These are phyloP conservation scores for Fundulus diaphanus DNA, from an alignment of 2,797 vertebrate genomes.

Conservation along the genomic window DNA sequence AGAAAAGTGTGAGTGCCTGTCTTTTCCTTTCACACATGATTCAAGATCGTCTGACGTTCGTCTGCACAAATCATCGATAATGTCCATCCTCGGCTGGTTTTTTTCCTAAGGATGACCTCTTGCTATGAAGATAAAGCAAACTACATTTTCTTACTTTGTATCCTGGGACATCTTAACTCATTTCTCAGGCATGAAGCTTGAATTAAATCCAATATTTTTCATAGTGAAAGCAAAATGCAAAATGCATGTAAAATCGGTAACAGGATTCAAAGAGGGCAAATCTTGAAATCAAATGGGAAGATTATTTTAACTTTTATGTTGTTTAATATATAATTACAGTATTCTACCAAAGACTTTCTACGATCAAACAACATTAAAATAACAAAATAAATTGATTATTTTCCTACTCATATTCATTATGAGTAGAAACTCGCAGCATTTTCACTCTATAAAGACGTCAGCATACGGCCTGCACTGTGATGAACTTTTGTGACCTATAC, in stretches of 20 bases:
- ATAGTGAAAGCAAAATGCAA: background rate
- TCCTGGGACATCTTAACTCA: conserved; percentile 42
- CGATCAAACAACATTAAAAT: background rate
- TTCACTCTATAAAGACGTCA: background rate
- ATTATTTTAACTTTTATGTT: conserved; percentile 21
- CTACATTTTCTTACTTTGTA: conserved; percentile 26
- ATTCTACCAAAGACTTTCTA: background rate
- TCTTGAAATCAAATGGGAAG: conserved; percentile 20
- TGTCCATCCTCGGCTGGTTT: conserved; percentile 48
- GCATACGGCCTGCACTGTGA: background rate
- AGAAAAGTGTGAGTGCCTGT: conserved; percentile 50
- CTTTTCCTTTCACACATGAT: conserved; percentile 45
- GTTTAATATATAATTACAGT: conserved; percentile 7
- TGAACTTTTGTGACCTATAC: background rate
- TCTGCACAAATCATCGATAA: conserved; percentile 59
- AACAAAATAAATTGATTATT: background rate
- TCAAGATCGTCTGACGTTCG: conserved; percentile 35
- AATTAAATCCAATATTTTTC: background rate
- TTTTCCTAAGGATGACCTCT: conserved; percentile 59
- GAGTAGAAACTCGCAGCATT: background rate
- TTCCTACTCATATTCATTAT: background rate
- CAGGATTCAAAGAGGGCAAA: conserved; percentile 11
- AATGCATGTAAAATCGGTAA: background rate
- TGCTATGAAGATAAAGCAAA: conserved; percentile 44
- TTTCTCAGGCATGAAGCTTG: conserved; percentile 24